A percentile compares a stretch with the other conserved stretches of the same genome.
Evolutionary conservation across 2,888 invertebrate species (phyloP).

Genomic region (Orchesellides sinensis): DNA sequence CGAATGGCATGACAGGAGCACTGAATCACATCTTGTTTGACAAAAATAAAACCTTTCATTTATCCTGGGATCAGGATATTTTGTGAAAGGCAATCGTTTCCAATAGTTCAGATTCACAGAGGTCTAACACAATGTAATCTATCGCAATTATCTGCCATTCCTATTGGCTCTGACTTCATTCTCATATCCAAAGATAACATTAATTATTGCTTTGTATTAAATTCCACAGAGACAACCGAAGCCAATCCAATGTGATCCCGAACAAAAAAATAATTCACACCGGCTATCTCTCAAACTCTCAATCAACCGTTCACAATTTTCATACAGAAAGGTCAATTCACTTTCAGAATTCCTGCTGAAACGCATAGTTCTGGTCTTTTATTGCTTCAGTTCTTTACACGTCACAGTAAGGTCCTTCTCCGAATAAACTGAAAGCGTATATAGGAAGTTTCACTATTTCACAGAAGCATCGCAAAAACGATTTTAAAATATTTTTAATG

Average conservation of each 20-base stretch:
- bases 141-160: too few species aligned
- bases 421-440: background rate
- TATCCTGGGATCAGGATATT: too few species aligned
- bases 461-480: background rate
- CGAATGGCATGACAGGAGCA: constrained; percentile 1
- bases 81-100: background rate
- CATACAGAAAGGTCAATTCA: background rate
- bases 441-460: constrained; percentile 40
- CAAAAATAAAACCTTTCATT: background rate
- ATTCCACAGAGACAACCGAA: too few species aligned
- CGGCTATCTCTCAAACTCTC: too few species aligned
- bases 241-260: too few species aligned
- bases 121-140: too few species aligned
- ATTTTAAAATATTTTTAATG: constrained; percentile 41
- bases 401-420: background rate
- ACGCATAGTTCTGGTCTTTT: background rate
- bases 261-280: too few species aligned
- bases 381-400: background rate
- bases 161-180: too few species aligned
- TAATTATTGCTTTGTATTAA: too few species aligned
- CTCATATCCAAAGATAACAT: too few species aligned
- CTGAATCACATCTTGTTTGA: background rate
- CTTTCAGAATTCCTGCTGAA: background rate
- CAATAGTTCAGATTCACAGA: background rate
- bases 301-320: too few species aligned